Evolutionary conservation across 2,113 vertebrate species (phyloP).

Genomic region (Cromileptes altivelis): DNA sequence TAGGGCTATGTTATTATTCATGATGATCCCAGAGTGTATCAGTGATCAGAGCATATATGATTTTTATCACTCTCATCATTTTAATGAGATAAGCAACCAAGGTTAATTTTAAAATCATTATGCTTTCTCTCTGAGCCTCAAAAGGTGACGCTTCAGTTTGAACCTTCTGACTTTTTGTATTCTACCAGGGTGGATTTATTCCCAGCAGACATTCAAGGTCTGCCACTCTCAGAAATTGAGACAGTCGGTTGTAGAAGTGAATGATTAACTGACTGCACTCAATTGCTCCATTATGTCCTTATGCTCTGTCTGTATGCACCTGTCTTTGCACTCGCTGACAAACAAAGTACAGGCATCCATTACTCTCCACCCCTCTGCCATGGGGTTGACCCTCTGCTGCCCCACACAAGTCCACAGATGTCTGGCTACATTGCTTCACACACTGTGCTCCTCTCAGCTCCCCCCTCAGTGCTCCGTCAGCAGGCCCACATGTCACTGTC

Average conservation of each 20-base stretch:
- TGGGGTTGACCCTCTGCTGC: slow-evolving; percentile 36
- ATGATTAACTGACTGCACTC: slow-evolving; percentile 57
- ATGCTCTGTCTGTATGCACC: slow-evolving; percentile 45
- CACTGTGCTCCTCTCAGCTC: slow-evolving; percentile 9
- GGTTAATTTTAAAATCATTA: slow-evolving; percentile 42
- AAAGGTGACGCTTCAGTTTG: slow-evolving; percentile 27
- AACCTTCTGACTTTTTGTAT: slow-evolving; percentile 18
- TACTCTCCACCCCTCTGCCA: slow-evolving; percentile 30
- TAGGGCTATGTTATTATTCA: slow-evolving; percentile 42
- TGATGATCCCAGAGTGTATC: slow-evolving; percentile 12
- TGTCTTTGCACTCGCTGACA: slow-evolving; percentile 30
- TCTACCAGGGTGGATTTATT: slow-evolving; percentile 39
- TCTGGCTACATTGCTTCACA: slow-evolving; percentile 35
- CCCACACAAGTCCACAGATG: slow-evolving; percentile 60
- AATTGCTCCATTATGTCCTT: slow-evolving; percentile 49
- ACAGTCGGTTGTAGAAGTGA: slow-evolving; percentile 44
- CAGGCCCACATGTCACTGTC: slow-evolving; percentile 72
- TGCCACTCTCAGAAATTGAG: slow-evolving; percentile 46
- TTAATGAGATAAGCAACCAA: slow-evolving; percentile 33
- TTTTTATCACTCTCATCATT: slow-evolving; percentile 24
- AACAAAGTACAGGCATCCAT: slow-evolving; percentile 48
- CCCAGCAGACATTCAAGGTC: slow-evolving; percentile 45
- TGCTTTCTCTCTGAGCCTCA: slow-evolving; percentile 15
- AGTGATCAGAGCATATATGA: slow-evolving; percentile 22
- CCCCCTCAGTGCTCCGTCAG: slow-evolving; percentile 52